A percentile compares a stretch with the other conserved stretches of the same genome.
These are phyloP conservation scores for Thumatha senex DNA, from an alignment of 2,888 invertebrate genomes.

Conservation along the genomic window DNA sequence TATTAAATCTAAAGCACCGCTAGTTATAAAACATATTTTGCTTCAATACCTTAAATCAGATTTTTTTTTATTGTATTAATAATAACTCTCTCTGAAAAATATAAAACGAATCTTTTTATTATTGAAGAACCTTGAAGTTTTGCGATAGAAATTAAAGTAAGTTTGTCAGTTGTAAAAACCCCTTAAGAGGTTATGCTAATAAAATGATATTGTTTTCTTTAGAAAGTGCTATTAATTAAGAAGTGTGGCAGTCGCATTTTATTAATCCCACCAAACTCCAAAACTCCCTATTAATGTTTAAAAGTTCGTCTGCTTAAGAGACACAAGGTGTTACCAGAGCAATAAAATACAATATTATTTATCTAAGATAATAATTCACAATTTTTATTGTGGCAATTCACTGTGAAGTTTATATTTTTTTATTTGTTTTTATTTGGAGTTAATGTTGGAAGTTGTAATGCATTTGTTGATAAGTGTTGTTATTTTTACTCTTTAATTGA, in stretches of 20 bases:
- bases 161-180: conserved; percentile 29
- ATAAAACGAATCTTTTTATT: no score
- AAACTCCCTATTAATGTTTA: conserved; percentile 74
- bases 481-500: conserved; percentile 4
- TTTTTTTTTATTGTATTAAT: no score
- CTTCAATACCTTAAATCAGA: no score
- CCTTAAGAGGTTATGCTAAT: conserved; percentile 69
- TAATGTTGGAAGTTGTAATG: conserved; percentile 36
- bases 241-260: conserved; percentile 75
- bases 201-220: conserved; percentile 83
- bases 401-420: conserved; percentile 46
- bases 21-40: no score
- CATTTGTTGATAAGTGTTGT: conserved; percentile 11
- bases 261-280: conserved; percentile 74
- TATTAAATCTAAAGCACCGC: no score
- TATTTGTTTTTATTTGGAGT: conserved; percentile 53
- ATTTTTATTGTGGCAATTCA: conserved; percentile 67
- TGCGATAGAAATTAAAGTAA: no score
- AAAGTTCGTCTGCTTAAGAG: conserved; percentile 65
- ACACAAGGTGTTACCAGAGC: conserved; percentile 68
- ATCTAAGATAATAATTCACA: conserved; percentile 68
- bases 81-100: no score
- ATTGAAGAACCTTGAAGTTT: no score
- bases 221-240: conserved; percentile 82
- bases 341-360: conserved; percentile 73